Base-by-base conservation (phyloP, 2,888 invertebrate genomes). In the Latrodectus hesperus region DNA sequence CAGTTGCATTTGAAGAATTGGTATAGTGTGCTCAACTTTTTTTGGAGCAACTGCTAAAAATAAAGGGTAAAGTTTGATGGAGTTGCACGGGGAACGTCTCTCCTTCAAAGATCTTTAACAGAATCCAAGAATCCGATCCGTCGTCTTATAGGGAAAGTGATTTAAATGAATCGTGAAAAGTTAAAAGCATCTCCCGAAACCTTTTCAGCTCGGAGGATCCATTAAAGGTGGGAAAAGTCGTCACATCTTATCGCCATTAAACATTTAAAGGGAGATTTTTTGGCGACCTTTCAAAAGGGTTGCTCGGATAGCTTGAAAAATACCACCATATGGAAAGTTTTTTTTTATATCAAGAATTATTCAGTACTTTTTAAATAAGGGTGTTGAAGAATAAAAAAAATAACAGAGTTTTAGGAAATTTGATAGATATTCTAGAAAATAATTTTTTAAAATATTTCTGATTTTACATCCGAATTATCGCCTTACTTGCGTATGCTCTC, bases 121-220 rank as follows among this genome's bases (percentile, higher is more conserved):
- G n/a, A 60, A 60, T 60, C 60, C 60, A 16, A 70, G 68, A 76
- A 82, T 81, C 67, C 73, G 81, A 82, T 87, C 86, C 77, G 17
- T 14, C 77, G 71, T 65, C 78, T 72, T 73, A 49, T 65, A 16
- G 38, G 67, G n/a, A 55, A 64, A 65, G 77, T 87, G 86, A 87
- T 87, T 87, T 80, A 87, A 87, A 87, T 87, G 86, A 87, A 76
- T 72, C 72, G 72, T 87, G 86, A 87, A 87, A 87, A 71, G 75
- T 87, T 87, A 87, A 87, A 87, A 87, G 86, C 86, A 75, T 76
- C 75, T 80, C 80, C 53, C 55, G 53, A 38, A 64, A 52, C 64
- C 71, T 71, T 80, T 83, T 78, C 78, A 77, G 53, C 71, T 60
- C n/a, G 60, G 12, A n/a, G n/a, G 67, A n/a, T 16, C 84, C 84